Base-by-base conservation (phyloP, 2,888 invertebrate genomes). In the Achlya flavicornis region DNA sequence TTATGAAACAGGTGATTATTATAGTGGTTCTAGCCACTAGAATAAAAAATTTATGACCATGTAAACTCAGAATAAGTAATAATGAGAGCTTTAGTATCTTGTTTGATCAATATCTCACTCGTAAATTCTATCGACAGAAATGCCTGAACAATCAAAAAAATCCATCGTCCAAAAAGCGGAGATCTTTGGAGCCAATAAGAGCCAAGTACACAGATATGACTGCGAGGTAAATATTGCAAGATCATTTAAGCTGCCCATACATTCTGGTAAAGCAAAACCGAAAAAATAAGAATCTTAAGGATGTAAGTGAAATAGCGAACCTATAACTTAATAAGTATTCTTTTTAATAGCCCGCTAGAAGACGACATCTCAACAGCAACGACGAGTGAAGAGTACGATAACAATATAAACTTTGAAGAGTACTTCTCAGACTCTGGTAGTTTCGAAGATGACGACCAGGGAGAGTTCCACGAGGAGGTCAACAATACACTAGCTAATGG, bases 1-100 rank as follows among this genome's bases (percentile, higher is more conserved):
- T 91, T 46, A 90, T 94, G 88, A 89, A 92, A 61, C 81, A 92
- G 79, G 93, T 94, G 70, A 72, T 59, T 4, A 19, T 53, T 53
- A 19, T 4, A 48, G 1, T 41, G 38, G n/a, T n/a, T n/a, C 12
- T 4, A 4, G 2, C 12, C 14, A n/a, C n/a, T n/a, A n/a, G 43
- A 14, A 43, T 14, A 0, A 5, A n/a, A 10, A n/a, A 6, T 3
- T 41, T 12, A 12, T 12, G 41, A 3, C 12, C 41, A 41, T 38
- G 6, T 3, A 41, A 11, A 12, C 3, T 38, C 41, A 41, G 12
- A 7, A 26, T 26, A 26, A 26, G 26, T 26, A 46, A n/a, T n/a
- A n/a, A 7, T 0, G 10, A 10, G n/a, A n/a, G 11, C n/a, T 7
- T n/a, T 7, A n/a, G 46, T 46, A 46, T 46, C 5, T 46, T n/a